Evolutionary conservation across 2,888 invertebrate species (phyloP).

Genomic region (Mythimna albipuncta): DNA sequence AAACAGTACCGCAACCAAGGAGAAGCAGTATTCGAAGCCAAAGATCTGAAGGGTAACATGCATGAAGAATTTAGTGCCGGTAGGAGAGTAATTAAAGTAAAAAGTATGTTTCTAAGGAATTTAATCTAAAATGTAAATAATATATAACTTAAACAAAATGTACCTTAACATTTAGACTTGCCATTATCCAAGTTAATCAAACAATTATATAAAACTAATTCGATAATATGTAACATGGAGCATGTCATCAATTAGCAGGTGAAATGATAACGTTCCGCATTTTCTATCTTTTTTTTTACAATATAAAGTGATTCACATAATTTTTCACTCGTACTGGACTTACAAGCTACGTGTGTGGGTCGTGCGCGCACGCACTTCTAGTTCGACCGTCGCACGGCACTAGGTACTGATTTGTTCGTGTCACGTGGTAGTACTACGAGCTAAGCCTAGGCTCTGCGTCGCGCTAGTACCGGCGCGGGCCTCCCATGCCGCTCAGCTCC

Average conservation of each 20-base stretch:
- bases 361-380: slow-evolving; percentile 57
- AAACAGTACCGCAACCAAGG: slow-evolving; percentile 76
- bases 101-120: slow-evolving; percentile 70
- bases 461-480: slow-evolving; percentile 86
- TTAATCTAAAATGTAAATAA: slow-evolving; percentile 78
- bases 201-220: slow-evolving; percentile 65
- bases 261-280: slow-evolving; percentile 78
- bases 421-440: slow-evolving; percentile 57
- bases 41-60: slow-evolving; percentile 71
- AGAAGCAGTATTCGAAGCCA: slow-evolving; percentile 72
- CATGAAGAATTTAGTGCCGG: slow-evolving; percentile 71
- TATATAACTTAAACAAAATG: slow-evolving; percentile 75
- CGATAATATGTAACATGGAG: slow-evolving; percentile 60
- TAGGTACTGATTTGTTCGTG: slow-evolving; percentile 64
- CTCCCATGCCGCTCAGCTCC: slow-evolving; percentile 79
- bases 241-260: slow-evolving; percentile 66
- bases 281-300: slow-evolving; percentile 79
- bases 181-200: slow-evolving; percentile 68
- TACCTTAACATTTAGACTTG: slow-evolving; percentile 71
- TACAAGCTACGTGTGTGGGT: slow-evolving; percentile 67
- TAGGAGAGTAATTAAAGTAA: slow-evolving; percentile 69
- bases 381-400: slow-evolving; percentile 53
- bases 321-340: slow-evolving; percentile 69
- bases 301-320: slow-evolving; percentile 77
- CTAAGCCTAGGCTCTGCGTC: slow-evolving; percentile 55